A percentile compares a stretch with the other conserved stretches of the same genome.
phyloP scores from a whole-genome alignment of 1,140 invertebrate species.

The Tachypleus tridentatus region DNA sequence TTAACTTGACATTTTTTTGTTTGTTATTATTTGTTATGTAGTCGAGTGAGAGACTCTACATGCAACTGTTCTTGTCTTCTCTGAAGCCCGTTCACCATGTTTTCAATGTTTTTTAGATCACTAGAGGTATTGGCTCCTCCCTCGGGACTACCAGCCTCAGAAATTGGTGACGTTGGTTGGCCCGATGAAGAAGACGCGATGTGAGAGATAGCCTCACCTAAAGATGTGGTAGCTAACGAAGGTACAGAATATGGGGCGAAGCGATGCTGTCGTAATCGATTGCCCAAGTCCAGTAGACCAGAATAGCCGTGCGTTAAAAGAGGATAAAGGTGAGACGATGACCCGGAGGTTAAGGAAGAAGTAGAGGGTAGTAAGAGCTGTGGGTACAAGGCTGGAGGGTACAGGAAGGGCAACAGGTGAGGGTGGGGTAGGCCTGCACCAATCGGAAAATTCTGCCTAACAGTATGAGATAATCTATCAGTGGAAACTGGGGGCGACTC shows the following conservation, averaged over 20 bases:
- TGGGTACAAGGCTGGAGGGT: constrained; percentile 67
- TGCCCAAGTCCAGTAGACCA: too few species aligned
- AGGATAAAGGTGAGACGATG: constrained; percentile 31
- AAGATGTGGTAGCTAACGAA: background rate
- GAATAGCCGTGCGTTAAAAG: background rate
- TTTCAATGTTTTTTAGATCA: constrained; percentile 89
- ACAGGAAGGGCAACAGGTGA: constrained; percentile 71
- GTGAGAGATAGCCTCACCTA: constrained; percentile 5
- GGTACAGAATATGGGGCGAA: constrained; percentile 75
- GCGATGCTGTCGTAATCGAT: constrained; percentile 46
- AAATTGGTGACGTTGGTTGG: constrained; percentile 5
- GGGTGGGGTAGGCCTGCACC: constrained; percentile 69
- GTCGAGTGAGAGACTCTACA: constrained; percentile 22
- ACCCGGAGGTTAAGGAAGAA: constrained; percentile 38
- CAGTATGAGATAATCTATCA: too few species aligned
- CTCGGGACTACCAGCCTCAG: constrained; percentile 39
- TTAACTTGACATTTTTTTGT: too few species aligned
- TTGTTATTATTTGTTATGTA: constrained; percentile 27
- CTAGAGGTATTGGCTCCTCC: constrained; percentile 28
- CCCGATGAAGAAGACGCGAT: constrained; percentile 14
- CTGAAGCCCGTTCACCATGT: constrained; percentile 90
- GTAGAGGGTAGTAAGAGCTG: constrained; percentile 21
- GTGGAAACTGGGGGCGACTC: too few species aligned
- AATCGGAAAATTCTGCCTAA: constrained; percentile 27
- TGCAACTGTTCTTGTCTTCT: constrained; percentile 27